phyloP scores from a whole-genome alignment of 2,113 vertebrate species.

The Nipponia nippon region DNA sequence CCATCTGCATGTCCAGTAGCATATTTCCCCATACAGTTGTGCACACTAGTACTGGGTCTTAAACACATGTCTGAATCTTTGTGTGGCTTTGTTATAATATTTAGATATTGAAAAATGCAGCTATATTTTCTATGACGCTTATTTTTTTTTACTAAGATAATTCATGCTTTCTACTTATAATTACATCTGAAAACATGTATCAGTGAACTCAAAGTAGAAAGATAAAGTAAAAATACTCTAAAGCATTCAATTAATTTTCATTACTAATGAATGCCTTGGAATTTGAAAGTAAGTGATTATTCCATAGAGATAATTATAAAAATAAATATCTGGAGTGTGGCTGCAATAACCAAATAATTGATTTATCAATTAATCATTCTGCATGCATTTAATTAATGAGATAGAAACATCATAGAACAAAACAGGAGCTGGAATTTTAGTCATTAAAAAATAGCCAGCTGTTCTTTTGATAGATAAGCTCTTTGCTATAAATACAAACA shows the following conservation, averaged over 20 bases:
- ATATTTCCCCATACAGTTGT: background rate
- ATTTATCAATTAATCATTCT: slow-evolving; percentile 50
- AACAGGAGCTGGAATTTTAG: background rate
- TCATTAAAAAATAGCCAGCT: slow-evolving; percentile 36
- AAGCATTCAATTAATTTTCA: background rate
- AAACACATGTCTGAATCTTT: background rate
- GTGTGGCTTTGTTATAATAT: background rate
- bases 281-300: slow-evolving; percentile 17
- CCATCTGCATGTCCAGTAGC: background rate
- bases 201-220: background rate
- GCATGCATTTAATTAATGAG: slow-evolving; percentile 35
- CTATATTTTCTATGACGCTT: background rate
- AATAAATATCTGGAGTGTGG: background rate
- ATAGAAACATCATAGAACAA: background rate
- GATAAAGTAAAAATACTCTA: background rate
- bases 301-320: background rate
- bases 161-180: background rate
- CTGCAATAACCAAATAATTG: slow-evolving; percentile 31
- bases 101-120: background rate
- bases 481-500: background rate
- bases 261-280: background rate
- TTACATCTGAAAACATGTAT: background rate
- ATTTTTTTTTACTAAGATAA: background rate
- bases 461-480: background rate
- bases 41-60: background rate